These are phyloP conservation scores for Melanostoma scalare DNA, from an alignment of 2,888 invertebrate species.

Conservation along the genomic window DNA sequence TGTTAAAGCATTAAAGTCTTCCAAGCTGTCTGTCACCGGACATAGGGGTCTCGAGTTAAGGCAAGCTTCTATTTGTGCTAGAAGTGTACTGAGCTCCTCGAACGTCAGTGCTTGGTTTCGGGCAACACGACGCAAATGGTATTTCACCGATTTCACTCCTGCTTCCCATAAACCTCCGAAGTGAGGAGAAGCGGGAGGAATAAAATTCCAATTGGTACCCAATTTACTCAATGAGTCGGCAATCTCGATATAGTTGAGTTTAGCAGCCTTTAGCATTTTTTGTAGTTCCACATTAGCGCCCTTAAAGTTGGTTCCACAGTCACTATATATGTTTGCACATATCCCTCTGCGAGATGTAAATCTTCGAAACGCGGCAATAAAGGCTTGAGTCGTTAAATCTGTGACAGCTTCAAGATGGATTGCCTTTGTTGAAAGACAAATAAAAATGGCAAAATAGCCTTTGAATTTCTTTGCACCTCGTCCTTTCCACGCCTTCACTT, in stretches of 20 bases:
- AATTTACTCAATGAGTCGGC: not conserved
- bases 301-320: conserved; percentile 7
- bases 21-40: conserved; percentile 8
- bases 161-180: too few relatives aligned
- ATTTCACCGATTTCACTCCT: not conserved
- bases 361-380: conserved; percentile 19
- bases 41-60: conserved; percentile 13
- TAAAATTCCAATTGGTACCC: not conserved
- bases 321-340: conserved; percentile 9
- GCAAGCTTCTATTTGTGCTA: conserved; percentile 13
- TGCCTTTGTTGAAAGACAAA: conserved; percentile 9
- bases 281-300: conserved; percentile 11
- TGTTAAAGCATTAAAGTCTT: conserved; percentile 1
- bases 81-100: conserved; percentile 10
- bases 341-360: conserved; percentile 19
- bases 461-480: conserved; percentile 11
- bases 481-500: conserved; percentile 9
- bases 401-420: not conserved
- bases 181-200: not conserved
- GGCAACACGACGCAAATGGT: conserved; percentile 5
- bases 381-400: conserved; percentile 10
- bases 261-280: not conserved
- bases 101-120: conserved; percentile 12
- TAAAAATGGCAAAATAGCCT: conserved; percentile 11
- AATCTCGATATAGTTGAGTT: not conserved